Base-by-base conservation (phyloP, 2,113 vertebrate species). In the Pleuronectes platessa region DNA sequence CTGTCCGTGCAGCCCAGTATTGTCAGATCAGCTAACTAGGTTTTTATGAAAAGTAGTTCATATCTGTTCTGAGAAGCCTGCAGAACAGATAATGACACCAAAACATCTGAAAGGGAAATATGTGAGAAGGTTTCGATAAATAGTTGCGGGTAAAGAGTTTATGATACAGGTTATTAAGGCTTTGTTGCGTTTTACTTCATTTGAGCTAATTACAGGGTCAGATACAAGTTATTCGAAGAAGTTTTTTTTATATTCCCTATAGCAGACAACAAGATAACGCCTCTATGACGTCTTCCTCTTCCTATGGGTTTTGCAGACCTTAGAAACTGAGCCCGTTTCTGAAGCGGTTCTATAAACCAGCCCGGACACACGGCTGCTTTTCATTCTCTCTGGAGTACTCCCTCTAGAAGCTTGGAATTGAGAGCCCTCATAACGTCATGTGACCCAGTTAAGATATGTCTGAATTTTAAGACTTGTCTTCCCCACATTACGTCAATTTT, bases 351-450 rank as follows among this genome's bases (percentile, higher is more conserved):
- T 12, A 66, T 76, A 74, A 69, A 79, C 61, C 40, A 75, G 56
- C 56, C 84, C 58, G 68, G 82, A 87, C 81, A 84, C 65, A 56
- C 23, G 63, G 70, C 90, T 91, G 88, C 78, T 91, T 92, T 90
- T 82, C 91, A 89, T 91, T 85, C 67, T 68, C 61, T 72, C 63
- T 68, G 79, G 76, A 82, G 72, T 14, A 51, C 68, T 83, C 51
- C 54, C 85, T 84, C 79, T 65, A 69, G 68, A 83, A 60, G 64
- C 53, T 61, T 70, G 76, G 75, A 80, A 85, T 65, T 72, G 81
- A 91, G 88, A 92, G 82, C 65, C 68, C 53, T 62, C 76, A 23
- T 85, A 88, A 89, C 87, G 82, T 86, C 82, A 93, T 91, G 81
- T 91, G 86, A 87, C 88, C 90, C 76, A 89, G 47, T 90, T 90